Evolutionary conservation across 2,888 invertebrate genomes (phyloP).

Genomic region (Ptychoptera albimana): DNA sequence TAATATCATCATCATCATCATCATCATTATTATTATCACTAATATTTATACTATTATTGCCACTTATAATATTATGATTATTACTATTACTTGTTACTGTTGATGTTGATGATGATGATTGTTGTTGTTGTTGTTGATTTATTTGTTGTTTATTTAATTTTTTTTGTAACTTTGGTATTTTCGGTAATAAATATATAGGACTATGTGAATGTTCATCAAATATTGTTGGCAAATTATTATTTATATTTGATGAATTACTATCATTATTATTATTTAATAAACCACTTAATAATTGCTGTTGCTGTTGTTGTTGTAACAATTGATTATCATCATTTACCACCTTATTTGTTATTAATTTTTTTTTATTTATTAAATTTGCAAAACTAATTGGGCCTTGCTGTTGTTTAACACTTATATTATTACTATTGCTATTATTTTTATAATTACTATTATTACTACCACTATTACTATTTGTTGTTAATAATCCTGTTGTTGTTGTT

Average conservation of each 20-base stretch:
- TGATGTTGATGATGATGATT: slow-evolving; percentile 2
- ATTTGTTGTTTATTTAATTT: too few species aligned
- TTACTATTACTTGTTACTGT: not conserved
- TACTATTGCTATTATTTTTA: too few species aligned
- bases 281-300: not conserved
- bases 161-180: not conserved
- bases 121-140: not conserved
- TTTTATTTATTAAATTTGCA: slow-evolving; percentile 13
- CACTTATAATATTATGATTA: too few species aligned
- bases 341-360: not conserved
- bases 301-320: not conserved
- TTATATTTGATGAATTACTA: slow-evolving; percentile 2
- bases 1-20: not conserved
- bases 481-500: not conserved
- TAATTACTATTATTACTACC: not conserved
- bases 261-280: not conserved
- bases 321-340: too few species aligned
- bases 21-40: too few species aligned
- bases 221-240: not conserved
- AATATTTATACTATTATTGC: too few species aligned
- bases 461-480: not conserved
- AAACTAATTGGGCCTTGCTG: slow-evolving; percentile 18
- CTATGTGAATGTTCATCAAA: slow-evolving; percentile 6
- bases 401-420: too few species aligned
- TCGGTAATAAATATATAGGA: not conserved